Evolutionary conservation across 2,797 vertebrate species (phyloP).

Genomic region (Chelonia mydas): DNA sequence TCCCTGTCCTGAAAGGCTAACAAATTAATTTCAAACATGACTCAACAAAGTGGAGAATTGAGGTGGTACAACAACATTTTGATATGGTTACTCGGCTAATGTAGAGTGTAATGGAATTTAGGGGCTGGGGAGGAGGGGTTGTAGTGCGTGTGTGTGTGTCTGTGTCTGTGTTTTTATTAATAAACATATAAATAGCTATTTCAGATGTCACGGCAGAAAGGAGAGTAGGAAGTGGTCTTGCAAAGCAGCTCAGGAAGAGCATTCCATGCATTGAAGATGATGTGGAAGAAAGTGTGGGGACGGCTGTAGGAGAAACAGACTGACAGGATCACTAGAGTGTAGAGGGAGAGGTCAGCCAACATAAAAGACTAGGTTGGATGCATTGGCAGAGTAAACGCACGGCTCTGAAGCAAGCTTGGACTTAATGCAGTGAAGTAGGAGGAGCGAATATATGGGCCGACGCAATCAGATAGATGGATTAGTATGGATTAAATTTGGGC

Average conservation of each 20-base stretch:
- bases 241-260: neutral
- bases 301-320: neutral
- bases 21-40: neutral
- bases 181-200: neutral
- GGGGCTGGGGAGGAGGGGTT: no score
- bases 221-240: neutral
- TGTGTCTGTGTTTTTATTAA: neutral
- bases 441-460: no score
- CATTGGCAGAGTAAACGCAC: no score
- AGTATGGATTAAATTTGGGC: neutral
- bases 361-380: neutral
- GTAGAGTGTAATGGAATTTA: neutral
- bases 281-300: neutral
- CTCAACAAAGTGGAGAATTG: neutral
- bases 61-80: neutral
- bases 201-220: neutral
- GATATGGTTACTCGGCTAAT: neutral
- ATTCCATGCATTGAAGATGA: rapidly evolving
- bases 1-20: neutral
- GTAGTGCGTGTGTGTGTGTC: neutral
- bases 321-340: rapidly evolving
- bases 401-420: no score
- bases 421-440: no score
- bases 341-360: neutral
- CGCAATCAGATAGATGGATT: no score